Evolutionary conservation across 2,797 vertebrate genomes (phyloP).

Genomic region (Tympanoctomys barrerae): DNA sequence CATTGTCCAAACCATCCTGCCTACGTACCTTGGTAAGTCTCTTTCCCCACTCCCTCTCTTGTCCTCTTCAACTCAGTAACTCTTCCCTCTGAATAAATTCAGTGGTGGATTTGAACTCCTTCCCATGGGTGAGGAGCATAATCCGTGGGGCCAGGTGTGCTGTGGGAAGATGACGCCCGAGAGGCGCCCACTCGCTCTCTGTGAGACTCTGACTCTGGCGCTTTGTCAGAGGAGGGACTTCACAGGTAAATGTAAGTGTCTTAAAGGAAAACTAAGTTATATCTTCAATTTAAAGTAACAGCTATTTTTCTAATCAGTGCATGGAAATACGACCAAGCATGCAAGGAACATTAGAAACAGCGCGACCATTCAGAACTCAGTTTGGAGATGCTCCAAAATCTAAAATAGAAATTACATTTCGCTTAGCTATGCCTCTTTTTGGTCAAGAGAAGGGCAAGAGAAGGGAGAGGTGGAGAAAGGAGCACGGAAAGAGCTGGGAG

Average conservation of each 20-base stretch:
- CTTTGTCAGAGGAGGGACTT: not conserved
- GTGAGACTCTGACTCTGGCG: not conserved
- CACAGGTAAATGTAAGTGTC: not conserved
- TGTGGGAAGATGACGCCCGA: too few species aligned
- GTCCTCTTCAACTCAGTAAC: too few species aligned
- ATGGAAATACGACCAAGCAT: not conserved
- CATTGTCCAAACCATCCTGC: too few species aligned
- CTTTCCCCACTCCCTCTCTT: too few species aligned
- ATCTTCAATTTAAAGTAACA: not conserved
- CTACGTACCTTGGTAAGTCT: too few species aligned
- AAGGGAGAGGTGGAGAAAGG: not conserved
- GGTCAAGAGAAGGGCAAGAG: not conserved
- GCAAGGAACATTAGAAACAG: not conserved
- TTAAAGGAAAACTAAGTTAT: not conserved
- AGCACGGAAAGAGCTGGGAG: not conserved
- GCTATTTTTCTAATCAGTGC: not conserved
- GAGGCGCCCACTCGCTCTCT: not conserved
- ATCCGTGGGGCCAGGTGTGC: not conserved
- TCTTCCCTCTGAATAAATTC: too few species aligned
- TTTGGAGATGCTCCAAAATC: not conserved
- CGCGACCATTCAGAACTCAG: too few species aligned
- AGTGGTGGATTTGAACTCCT: not conserved
- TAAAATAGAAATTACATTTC: not conserved
- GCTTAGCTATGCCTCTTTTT: not conserved
- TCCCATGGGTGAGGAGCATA: fast-evolving